Conservation (phyloP, 2,113 vertebrate genomes). For the Brachyhypopomus occidentalis region DNA sequence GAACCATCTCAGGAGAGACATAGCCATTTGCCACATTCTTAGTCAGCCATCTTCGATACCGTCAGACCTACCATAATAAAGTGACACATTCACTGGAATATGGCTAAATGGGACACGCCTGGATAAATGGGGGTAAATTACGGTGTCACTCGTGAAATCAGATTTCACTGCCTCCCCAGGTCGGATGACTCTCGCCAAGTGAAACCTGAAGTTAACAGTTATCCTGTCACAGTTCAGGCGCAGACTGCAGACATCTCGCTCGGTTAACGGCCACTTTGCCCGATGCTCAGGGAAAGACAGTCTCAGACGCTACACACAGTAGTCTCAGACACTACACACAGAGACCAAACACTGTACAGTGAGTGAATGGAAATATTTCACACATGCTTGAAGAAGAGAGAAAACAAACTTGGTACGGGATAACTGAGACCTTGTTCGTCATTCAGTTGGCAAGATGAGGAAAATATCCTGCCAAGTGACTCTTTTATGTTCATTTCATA, state of each 20-base stretch:
- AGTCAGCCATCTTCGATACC: not conserved
- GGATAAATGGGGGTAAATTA: constrained; percentile 12
- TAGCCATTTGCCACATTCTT: constrained; percentile 32
- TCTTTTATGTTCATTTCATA: not conserved
- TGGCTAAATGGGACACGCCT: constrained; percentile 17
- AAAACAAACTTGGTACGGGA: not conserved
- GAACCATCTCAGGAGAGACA: constrained; percentile 33
- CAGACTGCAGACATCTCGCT: constrained; percentile 29
- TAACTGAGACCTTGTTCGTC: constrained; percentile 27
- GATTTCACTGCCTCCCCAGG: constrained; percentile 9
- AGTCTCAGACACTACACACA: constrained; percentile 9
- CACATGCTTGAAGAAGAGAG: constrained; percentile 16
- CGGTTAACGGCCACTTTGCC: not conserved
- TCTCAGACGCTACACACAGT: constrained; percentile 10
- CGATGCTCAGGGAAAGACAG: constrained; percentile 10
- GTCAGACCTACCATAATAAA: constrained; percentile 20
- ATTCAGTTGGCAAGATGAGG: constrained; percentile 17
- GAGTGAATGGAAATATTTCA: constrained; percentile 8
- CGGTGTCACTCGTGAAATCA: constrained; percentile 12
- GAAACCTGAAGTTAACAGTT: constrained; percentile 23
- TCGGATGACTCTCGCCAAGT: constrained; percentile 24
- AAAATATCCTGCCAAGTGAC: not conserved
- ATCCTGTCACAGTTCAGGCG: constrained; percentile 25
- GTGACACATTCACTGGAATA: constrained; percentile 6
- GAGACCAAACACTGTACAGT: constrained; percentile 2